Evolutionary conservation across 2,797 vertebrate species (phyloP).

Genomic region (Sebastes minor): DNA sequence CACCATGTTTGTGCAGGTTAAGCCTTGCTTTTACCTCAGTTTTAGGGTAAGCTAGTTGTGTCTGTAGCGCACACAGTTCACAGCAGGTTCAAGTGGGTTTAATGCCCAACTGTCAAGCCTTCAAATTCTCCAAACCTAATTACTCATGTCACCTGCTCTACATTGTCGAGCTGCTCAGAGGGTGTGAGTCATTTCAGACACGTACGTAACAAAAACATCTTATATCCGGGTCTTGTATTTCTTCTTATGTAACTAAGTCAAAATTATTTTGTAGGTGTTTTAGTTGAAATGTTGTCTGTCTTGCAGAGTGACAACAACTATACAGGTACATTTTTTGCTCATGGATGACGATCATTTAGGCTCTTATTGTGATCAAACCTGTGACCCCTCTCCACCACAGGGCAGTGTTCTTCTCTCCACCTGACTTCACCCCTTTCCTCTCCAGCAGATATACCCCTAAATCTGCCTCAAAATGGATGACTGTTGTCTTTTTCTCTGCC

Average conservation of each 20-base stretch:
- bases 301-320: not conserved
- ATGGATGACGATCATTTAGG: not conserved
- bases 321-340: slow-evolving; percentile 11
- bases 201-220: not conserved
- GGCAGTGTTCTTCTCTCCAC: not conserved
- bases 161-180: slow-evolving; percentile 35
- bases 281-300: not conserved
- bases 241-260: not conserved
- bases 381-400: not conserved
- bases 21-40: not conserved
- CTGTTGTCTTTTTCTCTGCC: slow-evolving; percentile 73
- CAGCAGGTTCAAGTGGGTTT: slow-evolving; percentile 38
- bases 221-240: not conserved
- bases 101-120: slow-evolving; percentile 38
- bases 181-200: slow-evolving; percentile 38
- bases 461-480: slow-evolving; percentile 76
- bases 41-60: not conserved
- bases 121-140: slow-evolving; percentile 53
- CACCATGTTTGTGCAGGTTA: not conserved
- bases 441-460: slow-evolving; percentile 40
- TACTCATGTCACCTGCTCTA: slow-evolving; percentile 48
- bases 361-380: not conserved
- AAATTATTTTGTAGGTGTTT: slow-evolving; percentile 22
- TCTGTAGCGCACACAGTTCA: not conserved
- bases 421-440: not conserved